Conservation (phyloP, 2,888 invertebrate species). For the Micoletzkya japonica region DNA sequence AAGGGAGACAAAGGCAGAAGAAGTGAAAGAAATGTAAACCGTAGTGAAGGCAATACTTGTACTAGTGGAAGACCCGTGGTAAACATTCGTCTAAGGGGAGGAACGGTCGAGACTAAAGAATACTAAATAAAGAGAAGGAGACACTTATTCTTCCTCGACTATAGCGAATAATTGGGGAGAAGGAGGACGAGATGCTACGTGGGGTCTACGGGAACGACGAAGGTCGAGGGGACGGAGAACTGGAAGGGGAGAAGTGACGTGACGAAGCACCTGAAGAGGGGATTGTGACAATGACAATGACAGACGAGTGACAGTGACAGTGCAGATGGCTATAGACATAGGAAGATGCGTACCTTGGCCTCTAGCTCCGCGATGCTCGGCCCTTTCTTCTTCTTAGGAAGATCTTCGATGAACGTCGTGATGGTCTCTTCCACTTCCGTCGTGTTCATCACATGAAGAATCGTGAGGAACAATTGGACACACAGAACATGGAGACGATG, state of each 20-base stretch:
- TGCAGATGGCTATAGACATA: neutral
- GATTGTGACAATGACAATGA: too few species aligned
- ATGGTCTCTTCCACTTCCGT: neutral
- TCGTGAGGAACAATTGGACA: slow-evolving; percentile 25
- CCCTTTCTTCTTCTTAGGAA: slow-evolving; percentile 3
- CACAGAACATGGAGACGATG: slow-evolving; percentile 25
- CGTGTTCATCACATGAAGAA: slow-evolving; percentile 16
- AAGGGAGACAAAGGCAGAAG: too few species aligned
- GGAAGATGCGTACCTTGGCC: slow-evolving; percentile 17
- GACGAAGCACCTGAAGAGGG: slow-evolving; percentile 62
- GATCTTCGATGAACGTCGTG: slow-evolving; percentile 8
- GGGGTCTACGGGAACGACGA: slow-evolving; percentile 34
- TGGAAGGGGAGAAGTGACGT: slow-evolving; percentile 55
- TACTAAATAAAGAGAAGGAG: neutral
- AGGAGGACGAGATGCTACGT: slow-evolving; percentile 56
- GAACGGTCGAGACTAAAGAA: neutral
- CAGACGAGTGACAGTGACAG: neutral
- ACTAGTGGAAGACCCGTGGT: too few species aligned
- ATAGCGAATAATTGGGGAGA: slow-evolving; percentile 62
- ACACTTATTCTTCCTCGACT: slow-evolving; percentile 45
- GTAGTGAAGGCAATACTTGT: too few species aligned
- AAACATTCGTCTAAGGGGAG: too few species aligned
- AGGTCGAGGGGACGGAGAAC: slow-evolving; percentile 42
- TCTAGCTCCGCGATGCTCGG: slow-evolving; percentile 21
- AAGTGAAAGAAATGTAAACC: too few species aligned